phyloP scores from a whole-genome alignment of 2,113 vertebrate species.

The Aldabrachelys gigantea region DNA sequence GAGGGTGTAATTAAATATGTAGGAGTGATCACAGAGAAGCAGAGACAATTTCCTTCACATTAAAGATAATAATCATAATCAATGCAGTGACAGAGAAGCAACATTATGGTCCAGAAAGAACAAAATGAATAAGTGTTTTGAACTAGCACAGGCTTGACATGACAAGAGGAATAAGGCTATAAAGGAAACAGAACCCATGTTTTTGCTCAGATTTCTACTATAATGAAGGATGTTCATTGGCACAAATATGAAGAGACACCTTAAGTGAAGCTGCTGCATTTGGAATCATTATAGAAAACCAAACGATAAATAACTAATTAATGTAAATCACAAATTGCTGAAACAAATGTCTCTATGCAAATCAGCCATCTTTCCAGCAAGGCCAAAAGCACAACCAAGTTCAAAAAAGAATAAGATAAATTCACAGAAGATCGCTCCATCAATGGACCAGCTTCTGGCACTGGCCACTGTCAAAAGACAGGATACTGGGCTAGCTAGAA shows the following conservation, averaged over 20 bases:
- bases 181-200: neutral
- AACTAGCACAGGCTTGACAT: neutral
- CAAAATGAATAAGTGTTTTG: neutral
- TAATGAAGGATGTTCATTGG: neutral
- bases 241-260: constrained; percentile 2
- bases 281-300: constrained; percentile 52
- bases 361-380: constrained; percentile 1
- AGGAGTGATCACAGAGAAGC: neutral
- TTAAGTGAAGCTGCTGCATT: neutral
- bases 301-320: constrained; percentile 40
- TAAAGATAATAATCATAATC: constrained; percentile 24
- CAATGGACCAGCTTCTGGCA: neutral
- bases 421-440: neutral
- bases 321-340: neutral
- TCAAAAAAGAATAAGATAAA: neutral
- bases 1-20: neutral
- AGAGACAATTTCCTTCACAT: constrained; percentile 1
- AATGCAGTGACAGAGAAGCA: neutral
- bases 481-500: neutral
- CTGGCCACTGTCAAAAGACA: neutral
- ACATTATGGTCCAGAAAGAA: constrained; percentile 9
- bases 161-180: neutral
- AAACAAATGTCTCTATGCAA: neutral
- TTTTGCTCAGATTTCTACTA: neutral
- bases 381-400: neutral